phyloP scores from a whole-genome alignment of 2,888 invertebrate species.

The Luperina nickerlii region DNA sequence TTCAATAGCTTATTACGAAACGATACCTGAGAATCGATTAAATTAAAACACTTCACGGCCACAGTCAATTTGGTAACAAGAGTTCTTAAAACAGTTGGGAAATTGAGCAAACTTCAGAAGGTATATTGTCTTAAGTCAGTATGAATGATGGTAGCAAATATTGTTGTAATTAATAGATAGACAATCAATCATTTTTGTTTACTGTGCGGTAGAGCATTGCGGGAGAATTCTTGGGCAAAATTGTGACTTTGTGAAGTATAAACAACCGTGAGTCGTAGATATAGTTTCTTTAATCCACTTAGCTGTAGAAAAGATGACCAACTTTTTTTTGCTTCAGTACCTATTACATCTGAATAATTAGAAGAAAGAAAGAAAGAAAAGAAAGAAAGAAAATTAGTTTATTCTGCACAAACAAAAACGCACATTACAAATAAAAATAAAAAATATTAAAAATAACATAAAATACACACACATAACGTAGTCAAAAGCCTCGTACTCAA shows the following conservation, averaged over 20 bases:
- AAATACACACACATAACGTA: too few relatives aligned
- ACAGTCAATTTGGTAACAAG: slow-evolving; percentile 58
- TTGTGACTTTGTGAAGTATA: slow-evolving; percentile 33
- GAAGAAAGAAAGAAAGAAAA: too few relatives aligned
- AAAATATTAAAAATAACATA: too few relatives aligned
- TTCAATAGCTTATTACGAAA: slow-evolving; percentile 44
- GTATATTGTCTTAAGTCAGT: slow-evolving; percentile 67
- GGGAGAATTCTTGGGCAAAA: slow-evolving; percentile 37
- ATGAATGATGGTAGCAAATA: slow-evolving; percentile 79
- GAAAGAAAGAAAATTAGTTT: too few relatives aligned
- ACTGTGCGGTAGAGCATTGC: slow-evolving; percentile 38
- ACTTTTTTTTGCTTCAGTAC: not conserved
- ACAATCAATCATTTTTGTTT: slow-evolving; percentile 83
- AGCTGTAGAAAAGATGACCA: not conserved
- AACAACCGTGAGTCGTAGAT: slow-evolving; percentile 37
- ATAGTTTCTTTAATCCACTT: slow-evolving; percentile 30
- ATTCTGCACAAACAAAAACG: too few relatives aligned
- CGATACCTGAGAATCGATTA: slow-evolving; percentile 71
- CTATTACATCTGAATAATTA: too few relatives aligned
- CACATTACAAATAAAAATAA: too few relatives aligned
- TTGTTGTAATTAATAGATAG: slow-evolving; percentile 79
- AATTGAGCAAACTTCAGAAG: slow-evolving; percentile 63
- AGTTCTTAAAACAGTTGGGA: slow-evolving; percentile 51
- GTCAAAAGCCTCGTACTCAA: too few relatives aligned
- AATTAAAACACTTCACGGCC: slow-evolving; percentile 78